Conservation (phyloP, 1,140 invertebrate genomes). For the Bombus sylvicola region DNA sequence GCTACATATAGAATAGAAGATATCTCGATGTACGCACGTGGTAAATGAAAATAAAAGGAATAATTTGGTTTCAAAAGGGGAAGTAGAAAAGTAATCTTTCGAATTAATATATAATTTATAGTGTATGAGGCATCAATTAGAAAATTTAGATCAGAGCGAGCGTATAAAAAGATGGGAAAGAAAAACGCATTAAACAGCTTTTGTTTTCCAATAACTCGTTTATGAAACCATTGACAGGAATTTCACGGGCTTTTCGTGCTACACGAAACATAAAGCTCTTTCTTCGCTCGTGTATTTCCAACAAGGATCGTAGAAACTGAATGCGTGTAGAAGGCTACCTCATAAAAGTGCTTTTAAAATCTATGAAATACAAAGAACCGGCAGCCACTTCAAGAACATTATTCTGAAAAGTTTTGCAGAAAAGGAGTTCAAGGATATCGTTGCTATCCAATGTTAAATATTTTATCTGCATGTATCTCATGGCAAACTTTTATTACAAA, state of each 20-base stretch:
- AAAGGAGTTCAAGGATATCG: background rate
- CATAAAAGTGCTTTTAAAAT: background rate
- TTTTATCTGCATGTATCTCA: background rate
- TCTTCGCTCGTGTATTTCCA: background rate
- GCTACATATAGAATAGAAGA: too few species aligned
- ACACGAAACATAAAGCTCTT: constrained; percentile 6
- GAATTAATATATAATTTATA: background rate
- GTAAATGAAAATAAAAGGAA: too few species aligned
- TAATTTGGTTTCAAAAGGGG: too few species aligned
- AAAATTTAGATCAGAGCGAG: too few species aligned
- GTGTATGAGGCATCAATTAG: background rate
- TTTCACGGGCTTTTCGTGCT: constrained; percentile 9
- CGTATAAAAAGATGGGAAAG: background rate
- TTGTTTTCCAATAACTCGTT: background rate
- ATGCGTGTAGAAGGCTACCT: background rate
- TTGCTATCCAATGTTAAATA: background rate
- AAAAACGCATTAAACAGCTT: background rate
- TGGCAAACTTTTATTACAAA: background rate
- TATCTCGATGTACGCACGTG: too few species aligned
- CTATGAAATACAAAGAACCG: background rate
- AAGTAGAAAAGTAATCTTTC: background rate
- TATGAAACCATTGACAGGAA: constrained; percentile 15
- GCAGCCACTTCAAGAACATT: background rate
- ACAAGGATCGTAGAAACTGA: background rate
- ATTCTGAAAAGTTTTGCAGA: background rate